These are phyloP conservation scores for Chionomys nivalis DNA, from an alignment of 2,113 vertebrate genomes.

Conservation along the genomic window DNA sequence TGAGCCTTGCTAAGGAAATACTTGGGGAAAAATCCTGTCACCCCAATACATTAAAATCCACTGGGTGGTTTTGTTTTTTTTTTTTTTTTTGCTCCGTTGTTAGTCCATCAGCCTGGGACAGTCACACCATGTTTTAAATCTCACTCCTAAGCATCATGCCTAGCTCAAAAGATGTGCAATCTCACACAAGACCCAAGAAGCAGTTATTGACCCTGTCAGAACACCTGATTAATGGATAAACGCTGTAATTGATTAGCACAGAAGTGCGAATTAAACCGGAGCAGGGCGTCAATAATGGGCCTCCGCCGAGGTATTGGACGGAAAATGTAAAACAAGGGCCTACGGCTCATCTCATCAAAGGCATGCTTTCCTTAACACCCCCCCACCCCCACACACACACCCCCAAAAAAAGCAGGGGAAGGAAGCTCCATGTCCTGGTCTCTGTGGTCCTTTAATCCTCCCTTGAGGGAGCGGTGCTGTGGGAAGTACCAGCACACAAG, in stretches of 20 bases:
- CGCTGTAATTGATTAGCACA: slow-evolving; percentile 97
- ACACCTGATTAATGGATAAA: slow-evolving; percentile 97
- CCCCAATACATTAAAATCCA: slow-evolving; percentile 54
- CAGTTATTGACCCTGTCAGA: slow-evolving; percentile 95
- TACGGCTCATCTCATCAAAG: slow-evolving; percentile 96
- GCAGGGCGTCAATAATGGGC: slow-evolving; percentile 94
- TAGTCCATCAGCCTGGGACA: slow-evolving; percentile 81
- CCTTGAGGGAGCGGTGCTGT: slow-evolving; percentile 92
- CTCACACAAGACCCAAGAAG: slow-evolving; percentile 87
- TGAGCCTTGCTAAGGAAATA: slow-evolving; percentile 79
- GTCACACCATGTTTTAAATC: slow-evolving; percentile 73
- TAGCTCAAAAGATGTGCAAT: slow-evolving; percentile 87
- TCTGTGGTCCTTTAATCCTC: slow-evolving; percentile 87
- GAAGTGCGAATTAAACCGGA: slow-evolving; percentile 96
- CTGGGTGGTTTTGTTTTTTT: slow-evolving; percentile 62
- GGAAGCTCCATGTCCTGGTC: slow-evolving; percentile 84
- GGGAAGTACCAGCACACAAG: slow-evolving; percentile 93
- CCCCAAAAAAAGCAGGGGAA: slow-evolving; percentile 76
- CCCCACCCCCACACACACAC: too few relatives aligned
- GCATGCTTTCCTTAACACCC: slow-evolving; percentile 84
- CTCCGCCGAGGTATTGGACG: slow-evolving; percentile 91
- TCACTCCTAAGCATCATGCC: slow-evolving; percentile 84
- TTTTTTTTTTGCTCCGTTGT: slow-evolving; percentile 61
- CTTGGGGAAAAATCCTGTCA: slow-evolving; percentile 74
- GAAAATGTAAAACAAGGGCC: slow-evolving; percentile 96